phyloP scores from a whole-genome alignment of 2,888 invertebrate genomes.

The Linnaemya tessellans region DNA sequence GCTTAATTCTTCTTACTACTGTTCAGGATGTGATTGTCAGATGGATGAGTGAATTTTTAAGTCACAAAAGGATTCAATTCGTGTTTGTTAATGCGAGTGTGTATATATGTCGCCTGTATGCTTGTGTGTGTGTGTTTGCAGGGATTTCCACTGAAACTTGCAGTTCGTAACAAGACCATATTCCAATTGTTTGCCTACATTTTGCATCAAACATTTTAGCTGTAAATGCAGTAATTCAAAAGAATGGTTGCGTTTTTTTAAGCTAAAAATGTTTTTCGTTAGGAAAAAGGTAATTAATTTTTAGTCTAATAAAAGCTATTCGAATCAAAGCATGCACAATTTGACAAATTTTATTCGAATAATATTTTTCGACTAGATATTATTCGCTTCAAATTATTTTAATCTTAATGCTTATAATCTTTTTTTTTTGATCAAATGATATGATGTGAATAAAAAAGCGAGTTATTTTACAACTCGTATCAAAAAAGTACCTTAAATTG shows the following conservation, averaged over 20 bases:
- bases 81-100: conserved; percentile 2
- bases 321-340: no score
- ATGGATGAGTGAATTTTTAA: background rate
- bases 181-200: conserved; percentile 5
- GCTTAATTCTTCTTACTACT: background rate
- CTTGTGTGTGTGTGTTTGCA: background rate
- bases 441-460: no score
- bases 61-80: conserved; percentile 29
- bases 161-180: background rate
- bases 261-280: no score
- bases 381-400: no score
- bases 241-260: background rate
- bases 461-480: no score
- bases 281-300: background rate
- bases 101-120: background rate
- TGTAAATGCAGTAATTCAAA: conserved; percentile 1
- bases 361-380: no score
- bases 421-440: no score
- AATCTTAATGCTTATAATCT: no score
- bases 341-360: no score
- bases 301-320: background rate
- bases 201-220: conserved; percentile 5
- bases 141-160: conserved; percentile 15
- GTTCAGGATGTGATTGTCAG: background rate
- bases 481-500: no score